Evolutionary conservation across 2,113 vertebrate species (phyloP), one percentile per base, ranked within the genome.

Genomic region (Bubo scandiacus): DNA sequence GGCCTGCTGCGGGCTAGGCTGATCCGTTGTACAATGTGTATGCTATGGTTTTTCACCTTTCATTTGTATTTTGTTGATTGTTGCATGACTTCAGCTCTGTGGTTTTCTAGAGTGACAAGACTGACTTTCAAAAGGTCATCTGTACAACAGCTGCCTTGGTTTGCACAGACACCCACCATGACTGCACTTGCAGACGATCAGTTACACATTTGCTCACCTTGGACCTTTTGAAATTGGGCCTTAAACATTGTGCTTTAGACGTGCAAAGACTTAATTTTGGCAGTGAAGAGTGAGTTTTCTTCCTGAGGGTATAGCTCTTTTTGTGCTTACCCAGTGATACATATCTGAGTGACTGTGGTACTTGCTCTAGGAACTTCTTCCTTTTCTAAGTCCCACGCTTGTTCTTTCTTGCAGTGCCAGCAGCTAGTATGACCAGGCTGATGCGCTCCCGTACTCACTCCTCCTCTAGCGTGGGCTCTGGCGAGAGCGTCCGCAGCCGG

Each of bases 391-490:
- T 40, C 21, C 38, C 34, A 38, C 36, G 2, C 52, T 30, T 96
- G 68, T 87, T 97, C 94, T 98, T 81, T 86, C 82, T 98, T 98
- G 70, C 98, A 99, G 99, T 99, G 98, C 99, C 99, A 45, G 98
- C 99, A 30, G 99, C 98, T 18, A 98, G 98, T 38, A 99, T 99
- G 99, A 99, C 99, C 59, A 98, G 99, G 51, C 97, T 99, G 93
- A 98, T 98, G 58, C 99, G 99, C 80, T 99, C 99, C 83, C 99
- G 99, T 68, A 99, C 99, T 79, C 99, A 99, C 96, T 99, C 99
- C 8, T 98, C 99, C 68, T 99, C 99, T 17, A 99, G 99, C 38
- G 96, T 99, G 42, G 98, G 99, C 91, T 99, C 99, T 13, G 97
- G 97, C 2, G 99, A 99, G 19, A 98, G 98, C 29, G 47, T 91